Evolutionary conservation across 1,140 invertebrate genomes (phyloP), one percentile per base, ranked within the genome.

Genomic region (Zaprionus davidi): DNA sequence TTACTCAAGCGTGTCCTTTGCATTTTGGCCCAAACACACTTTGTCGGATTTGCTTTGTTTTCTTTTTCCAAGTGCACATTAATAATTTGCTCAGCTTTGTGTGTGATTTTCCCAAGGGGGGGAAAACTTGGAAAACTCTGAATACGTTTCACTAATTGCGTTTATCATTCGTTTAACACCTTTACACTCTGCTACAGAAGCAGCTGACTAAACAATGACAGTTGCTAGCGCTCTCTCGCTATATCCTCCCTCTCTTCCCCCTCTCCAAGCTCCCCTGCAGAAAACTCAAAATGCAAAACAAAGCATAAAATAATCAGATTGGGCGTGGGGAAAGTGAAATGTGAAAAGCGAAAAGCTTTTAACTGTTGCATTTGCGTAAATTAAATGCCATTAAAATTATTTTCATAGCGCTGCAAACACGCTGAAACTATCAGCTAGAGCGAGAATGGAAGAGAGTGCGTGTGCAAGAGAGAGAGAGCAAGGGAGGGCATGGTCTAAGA

Each of bases 341-440:
- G 60, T 22, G 76, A 73, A 80, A 81, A 79, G 83, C 74, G 76
- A 82, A 87, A 87, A 88, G 83, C 83, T 87, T 87, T 87, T 87
- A 87, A 88, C 60, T 76, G 60, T 87, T 86, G 84, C 80, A 88
- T 77, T 87, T 83, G 77, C 85, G 75, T 80, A 83, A 87, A 87
- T 88, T 88, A 88, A 87, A 87, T 87, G 80, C 73, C 82, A 83
- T 87, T 88, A 87, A 83, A 87, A 87, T 87, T 88, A 87, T 87
- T 87, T 87, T 87, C 83, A 83, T 74, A 79, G 82, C 79, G 44
- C 38, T 49, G 58, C 26, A 53, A 22, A 46, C 59, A 51, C 53
- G 34, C 68, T 46, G 11, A 34, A 76, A 75, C 74, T 66, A 71
- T 71, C 31, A 69, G n/a, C 41, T 3, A 17, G 7, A 1, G 15